phyloP scores from a whole-genome alignment of 2,888 invertebrate genomes.

The Brachyptera risi region DNA sequence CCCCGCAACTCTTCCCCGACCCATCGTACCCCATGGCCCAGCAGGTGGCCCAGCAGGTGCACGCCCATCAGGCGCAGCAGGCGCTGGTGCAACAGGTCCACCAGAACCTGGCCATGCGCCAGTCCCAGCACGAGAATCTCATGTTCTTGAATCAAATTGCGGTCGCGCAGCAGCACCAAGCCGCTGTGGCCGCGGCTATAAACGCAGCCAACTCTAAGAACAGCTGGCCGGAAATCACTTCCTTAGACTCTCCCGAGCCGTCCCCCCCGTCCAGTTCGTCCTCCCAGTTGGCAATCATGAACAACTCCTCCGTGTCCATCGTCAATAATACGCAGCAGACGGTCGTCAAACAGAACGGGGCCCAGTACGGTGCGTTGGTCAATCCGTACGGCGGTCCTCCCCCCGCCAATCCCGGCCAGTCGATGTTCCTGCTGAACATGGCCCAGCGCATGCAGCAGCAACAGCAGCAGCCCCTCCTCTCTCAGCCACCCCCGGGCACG shows the following conservation, averaged over 20 bases:
- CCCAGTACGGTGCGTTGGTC: background rate
- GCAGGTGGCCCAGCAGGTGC: conserved; percentile 42
- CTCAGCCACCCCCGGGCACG: conserved; percentile 36
- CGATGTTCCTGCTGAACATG: conserved; percentile 30
- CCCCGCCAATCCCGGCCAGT: conserved; percentile 23
- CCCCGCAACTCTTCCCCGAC: conserved; percentile 40
- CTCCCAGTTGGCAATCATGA: background rate
- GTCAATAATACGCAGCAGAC: background rate
- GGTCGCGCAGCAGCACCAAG: conserved; percentile 59
- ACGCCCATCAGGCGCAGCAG: conserved; percentile 36
- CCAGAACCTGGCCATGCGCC: conserved; percentile 62
- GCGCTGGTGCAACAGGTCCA: conserved; percentile 42
- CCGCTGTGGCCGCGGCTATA: conserved; percentile 50
- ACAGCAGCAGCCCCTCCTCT: conserved; percentile 25
- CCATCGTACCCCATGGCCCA: conserved; percentile 37
- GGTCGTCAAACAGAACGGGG: background rate
- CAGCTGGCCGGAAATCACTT: background rate
- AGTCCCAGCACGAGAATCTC: conserved; percentile 43
- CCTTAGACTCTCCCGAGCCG: background rate
- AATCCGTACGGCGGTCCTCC: conserved; percentile 47
- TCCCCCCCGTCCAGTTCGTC: background rate
- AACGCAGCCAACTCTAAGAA: conserved; percentile 23
- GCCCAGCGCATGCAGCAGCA: conserved; percentile 25
- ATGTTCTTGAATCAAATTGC: conserved; percentile 28
- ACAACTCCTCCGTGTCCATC: conserved; percentile 2